Evolutionary conservation across 1,140 invertebrate species (phyloP).

Genomic region (Euborellia annulipes): DNA sequence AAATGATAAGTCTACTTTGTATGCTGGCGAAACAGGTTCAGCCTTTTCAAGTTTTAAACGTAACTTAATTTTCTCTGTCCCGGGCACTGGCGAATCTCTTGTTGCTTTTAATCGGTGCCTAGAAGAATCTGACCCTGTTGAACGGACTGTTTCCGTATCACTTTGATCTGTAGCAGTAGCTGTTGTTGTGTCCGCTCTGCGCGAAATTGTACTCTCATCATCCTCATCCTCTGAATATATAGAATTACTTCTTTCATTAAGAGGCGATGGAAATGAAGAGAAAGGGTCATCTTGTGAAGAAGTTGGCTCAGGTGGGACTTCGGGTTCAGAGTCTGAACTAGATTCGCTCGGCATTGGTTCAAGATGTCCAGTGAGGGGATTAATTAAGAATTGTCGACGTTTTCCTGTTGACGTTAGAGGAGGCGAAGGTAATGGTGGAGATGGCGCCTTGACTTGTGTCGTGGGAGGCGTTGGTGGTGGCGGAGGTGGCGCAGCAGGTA

Average conservation of each 20-base stretch:
- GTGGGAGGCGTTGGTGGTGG: constrained; percentile 21
- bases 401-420: constrained; percentile 33
- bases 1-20: constrained; percentile 66
- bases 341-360: constrained; percentile 61
- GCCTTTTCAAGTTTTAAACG: constrained; percentile 67
- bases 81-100: constrained; percentile 12
- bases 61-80: constrained; percentile 64
- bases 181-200: constrained; percentile 32
- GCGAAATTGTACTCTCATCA: constrained; percentile 27
- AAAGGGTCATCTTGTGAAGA: constrained; percentile 32
- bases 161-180: constrained; percentile 41
- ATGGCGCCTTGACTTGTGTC: constrained; percentile 18
- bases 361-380: constrained; percentile 70
- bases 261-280: constrained; percentile 36
- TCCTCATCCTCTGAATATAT: constrained; percentile 31
- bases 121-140: constrained; percentile 31
- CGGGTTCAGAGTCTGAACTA: constrained; percentile 29
- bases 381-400: constrained; percentile 62
- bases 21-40: constrained; percentile 55
- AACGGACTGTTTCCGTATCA: constrained; percentile 42
- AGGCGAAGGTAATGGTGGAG: constrained; percentile 7
- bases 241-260: constrained; percentile 39
- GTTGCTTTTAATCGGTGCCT: constrained; percentile 6
- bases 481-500: constrained; percentile 19
- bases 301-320: constrained; percentile 22